These are phyloP conservation scores for Meteorus colon DNA, from an alignment of 2,888 invertebrate genomes.

Conservation along the genomic window DNA sequence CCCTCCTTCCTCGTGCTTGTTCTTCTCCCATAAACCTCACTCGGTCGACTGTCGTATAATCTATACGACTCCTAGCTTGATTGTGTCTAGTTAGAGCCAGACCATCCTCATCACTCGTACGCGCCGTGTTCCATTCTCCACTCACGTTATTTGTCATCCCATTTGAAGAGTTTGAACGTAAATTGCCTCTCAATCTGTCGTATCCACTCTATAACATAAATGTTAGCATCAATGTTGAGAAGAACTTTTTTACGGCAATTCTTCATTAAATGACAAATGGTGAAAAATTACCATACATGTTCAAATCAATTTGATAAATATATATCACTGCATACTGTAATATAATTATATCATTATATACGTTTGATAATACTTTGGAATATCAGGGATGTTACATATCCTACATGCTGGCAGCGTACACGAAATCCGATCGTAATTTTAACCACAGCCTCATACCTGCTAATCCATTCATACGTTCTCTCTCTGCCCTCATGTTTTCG, in stretches of 20 bases:
- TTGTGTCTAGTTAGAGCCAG: constrained; percentile 72
- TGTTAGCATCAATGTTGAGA: neutral
- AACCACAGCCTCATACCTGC: constrained; percentile 66
- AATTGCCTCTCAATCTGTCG: neutral
- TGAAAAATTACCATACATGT: constrained; percentile 3
- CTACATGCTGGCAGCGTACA: constrained; percentile 48
- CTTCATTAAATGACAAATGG: no score
- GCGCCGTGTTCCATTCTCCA: constrained; percentile 59
- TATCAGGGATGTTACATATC: constrained; percentile 23
- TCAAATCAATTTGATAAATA: neutral
- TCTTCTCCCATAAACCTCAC: constrained; percentile 24
- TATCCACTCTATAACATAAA: neutral
- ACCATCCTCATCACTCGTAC: constrained; percentile 67
- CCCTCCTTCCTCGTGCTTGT: constrained; percentile 23
- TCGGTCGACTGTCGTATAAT: constrained; percentile 41
- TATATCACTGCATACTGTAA: neutral
- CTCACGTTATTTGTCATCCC: constrained; percentile 69
- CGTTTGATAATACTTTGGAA: constrained; percentile 26
- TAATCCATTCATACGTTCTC: constrained; percentile 71
- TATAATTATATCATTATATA: neutral
- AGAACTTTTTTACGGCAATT: neutral
- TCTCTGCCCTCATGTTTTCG: constrained; percentile 27
- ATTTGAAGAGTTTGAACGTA: constrained; percentile 62
- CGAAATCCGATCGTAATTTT: constrained; percentile 72
- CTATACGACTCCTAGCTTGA: constrained; percentile 66